A percentile compares a stretch with the other conserved stretches of the same genome.
These are phyloP conservation scores for Phyto melanocephala DNA, from an alignment of 2,888 invertebrate species.

Conservation along the genomic window DNA sequence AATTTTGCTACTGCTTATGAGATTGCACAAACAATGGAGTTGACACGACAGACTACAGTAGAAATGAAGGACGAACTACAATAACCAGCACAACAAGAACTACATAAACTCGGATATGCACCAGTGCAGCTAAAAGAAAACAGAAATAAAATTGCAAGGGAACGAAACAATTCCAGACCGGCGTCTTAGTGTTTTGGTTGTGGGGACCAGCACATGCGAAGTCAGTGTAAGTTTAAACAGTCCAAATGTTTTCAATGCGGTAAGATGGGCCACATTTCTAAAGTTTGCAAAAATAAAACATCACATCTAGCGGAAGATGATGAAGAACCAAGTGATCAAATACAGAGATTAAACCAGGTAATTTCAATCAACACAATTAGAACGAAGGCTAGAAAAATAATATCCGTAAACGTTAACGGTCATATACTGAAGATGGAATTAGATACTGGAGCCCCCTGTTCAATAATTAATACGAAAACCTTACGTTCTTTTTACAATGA, in stretches of 20 bases:
- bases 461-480: too few species aligned
- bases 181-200: background rate
- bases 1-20: slow-evolving; percentile 31
- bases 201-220: background rate
- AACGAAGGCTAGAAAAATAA: too few species aligned
- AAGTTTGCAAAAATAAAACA: too few species aligned
- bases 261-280: too few species aligned
- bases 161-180: background rate
- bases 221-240: background rate
- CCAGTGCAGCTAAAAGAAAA: background rate
- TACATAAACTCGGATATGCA: background rate
- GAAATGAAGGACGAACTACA: slow-evolving; percentile 22
- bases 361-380: too few species aligned
- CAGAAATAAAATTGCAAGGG: background rate
- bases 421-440: slow-evolving; percentile 12
- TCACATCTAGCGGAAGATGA: too few species aligned
- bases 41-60: background rate
- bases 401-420: background rate
- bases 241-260: too few species aligned
- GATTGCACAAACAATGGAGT: slow-evolving; percentile 9
- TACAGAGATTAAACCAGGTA: too few species aligned
- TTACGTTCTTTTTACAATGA: too few species aligned
- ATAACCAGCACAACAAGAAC: background rate
- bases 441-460: too few species aligned
- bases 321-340: too few species aligned